These are phyloP conservation scores for Semibalanus balanoides DNA, from an alignment of 1,140 invertebrate species.

Conservation along the genomic window DNA sequence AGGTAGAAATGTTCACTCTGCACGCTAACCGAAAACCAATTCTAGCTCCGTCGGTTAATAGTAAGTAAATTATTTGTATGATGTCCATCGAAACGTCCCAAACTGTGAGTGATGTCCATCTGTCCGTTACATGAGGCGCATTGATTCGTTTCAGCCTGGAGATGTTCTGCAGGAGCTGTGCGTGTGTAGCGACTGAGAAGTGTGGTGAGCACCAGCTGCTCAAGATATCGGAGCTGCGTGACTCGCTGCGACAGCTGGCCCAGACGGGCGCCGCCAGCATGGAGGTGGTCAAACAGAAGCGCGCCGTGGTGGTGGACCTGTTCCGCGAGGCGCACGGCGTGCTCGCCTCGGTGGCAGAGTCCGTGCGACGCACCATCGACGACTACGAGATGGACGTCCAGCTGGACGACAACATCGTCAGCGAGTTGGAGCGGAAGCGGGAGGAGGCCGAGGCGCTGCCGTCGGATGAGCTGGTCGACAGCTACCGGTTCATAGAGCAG, in stretches of 20 bases:
- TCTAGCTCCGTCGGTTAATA: too few species aligned
- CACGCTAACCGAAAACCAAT: too few species aligned
- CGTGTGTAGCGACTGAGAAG: neutral
- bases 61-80: too few species aligned
- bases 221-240: neutral
- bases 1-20: too few species aligned
- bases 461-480: neutral
- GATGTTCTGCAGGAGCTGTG: neutral
- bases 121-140: too few species aligned
- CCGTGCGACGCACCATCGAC: neutral
- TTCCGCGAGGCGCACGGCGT: neutral
- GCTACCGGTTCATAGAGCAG: neutral
- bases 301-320: neutral
- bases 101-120: too few species aligned
- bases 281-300: neutral
- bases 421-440: neutral
- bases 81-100: too few species aligned
- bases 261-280: neutral
- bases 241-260: neutral
- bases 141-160: neutral
- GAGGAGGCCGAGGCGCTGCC: neutral
- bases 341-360: neutral
- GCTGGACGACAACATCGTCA: neutral
- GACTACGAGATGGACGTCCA: neutral
- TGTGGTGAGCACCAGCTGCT: neutral